Percentiles rank a stretch among this genome's conserved stretches.
Evolutionary conservation across 2,113 vertebrate species (phyloP).

Genomic region (Stercorarius parasiticus): DNA sequence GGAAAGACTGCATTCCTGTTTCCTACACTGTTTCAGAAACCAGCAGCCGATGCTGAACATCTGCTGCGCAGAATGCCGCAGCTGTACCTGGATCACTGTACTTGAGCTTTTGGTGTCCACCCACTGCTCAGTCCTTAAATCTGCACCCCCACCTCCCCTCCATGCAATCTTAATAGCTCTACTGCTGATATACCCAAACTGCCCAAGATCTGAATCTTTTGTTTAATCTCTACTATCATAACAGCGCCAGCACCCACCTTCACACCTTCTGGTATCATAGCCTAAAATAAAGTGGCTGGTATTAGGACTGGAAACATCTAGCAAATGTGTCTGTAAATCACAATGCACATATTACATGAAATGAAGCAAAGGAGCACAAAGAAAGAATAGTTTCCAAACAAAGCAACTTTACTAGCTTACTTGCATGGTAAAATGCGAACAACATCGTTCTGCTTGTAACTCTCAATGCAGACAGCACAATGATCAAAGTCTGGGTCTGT

Average conservation of each 20-base stretch:
- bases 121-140: neutral
- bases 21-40: neutral
- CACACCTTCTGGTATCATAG: neutral
- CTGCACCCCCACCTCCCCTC: neutral
- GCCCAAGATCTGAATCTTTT: neutral
- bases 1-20: neutral
- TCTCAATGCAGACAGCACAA: constrained; percentile 97
- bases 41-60: neutral
- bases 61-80: neutral
- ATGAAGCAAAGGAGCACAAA: neutral
- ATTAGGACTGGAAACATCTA: neutral
- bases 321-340: neutral
- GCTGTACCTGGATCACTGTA: neutral
- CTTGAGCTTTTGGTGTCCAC: neutral
- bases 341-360: neutral
- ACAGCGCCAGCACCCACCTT: neutral
- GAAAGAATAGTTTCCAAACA: neutral
- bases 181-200: neutral
- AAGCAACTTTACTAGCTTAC: constrained; percentile 77
- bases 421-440: constrained; percentile 98
- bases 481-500: constrained; percentile 98
- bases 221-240: neutral
- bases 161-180: neutral
- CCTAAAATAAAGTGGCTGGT: neutral
- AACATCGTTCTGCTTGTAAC: constrained; percentile 96